phyloP scores from a whole-genome alignment of 2,888 invertebrate genomes.

The Schizaphis graminum region DNA sequence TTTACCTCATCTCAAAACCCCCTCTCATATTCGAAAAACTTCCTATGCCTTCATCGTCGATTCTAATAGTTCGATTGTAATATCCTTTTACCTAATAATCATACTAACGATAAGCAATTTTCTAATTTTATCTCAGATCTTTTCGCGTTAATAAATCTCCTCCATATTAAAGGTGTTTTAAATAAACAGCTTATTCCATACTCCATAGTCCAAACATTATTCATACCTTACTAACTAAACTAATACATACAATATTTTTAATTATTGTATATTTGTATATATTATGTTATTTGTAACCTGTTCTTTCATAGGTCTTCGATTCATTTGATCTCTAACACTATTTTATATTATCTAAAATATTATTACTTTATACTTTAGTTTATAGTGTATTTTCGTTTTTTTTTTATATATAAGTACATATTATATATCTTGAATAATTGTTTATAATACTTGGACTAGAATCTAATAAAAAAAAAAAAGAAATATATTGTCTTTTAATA shows the following conservation, averaged over 20 bases:
- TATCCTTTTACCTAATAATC: background rate
- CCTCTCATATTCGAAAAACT: background rate
- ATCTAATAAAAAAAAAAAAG: background rate
- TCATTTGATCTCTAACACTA: background rate
- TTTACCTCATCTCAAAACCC: background rate
- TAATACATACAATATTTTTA: background rate
- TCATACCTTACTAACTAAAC: background rate
- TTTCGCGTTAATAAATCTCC: background rate
- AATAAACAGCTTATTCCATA: background rate
- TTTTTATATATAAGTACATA: background rate
- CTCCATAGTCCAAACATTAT: background rate
- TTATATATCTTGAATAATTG: background rate
- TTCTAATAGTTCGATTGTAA: no score
- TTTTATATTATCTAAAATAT: background rate
- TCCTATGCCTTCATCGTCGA: no score
- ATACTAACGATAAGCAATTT: background rate
- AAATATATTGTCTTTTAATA: no score
- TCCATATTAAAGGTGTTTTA: background rate
- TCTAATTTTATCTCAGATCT: background rate
- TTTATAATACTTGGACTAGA: background rate
- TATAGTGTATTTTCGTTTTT: background rate
- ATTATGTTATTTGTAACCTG: background rate
- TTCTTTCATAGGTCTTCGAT: no score
- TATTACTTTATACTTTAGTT: no score
- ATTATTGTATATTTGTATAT: background rate